phyloP scores from a whole-genome alignment of 2,888 invertebrate genomes.

The Drosophila conformis region DNA sequence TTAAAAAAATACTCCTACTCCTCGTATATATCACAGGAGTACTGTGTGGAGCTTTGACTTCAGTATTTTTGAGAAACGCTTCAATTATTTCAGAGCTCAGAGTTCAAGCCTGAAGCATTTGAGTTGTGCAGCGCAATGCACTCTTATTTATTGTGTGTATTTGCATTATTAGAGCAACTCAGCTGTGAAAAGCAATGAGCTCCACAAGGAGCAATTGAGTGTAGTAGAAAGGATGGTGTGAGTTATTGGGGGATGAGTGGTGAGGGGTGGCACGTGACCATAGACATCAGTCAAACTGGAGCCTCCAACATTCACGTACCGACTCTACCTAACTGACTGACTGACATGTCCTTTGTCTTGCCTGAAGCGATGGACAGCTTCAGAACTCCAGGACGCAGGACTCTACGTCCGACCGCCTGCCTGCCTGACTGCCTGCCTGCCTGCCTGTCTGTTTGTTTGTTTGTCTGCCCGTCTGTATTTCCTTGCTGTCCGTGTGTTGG shows the following conservation, averaged over 20 bases:
- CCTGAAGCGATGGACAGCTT: not conserved
- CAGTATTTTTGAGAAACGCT: conserved; percentile 4
- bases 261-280: conserved; percentile 15
- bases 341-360: conserved; percentile 59
- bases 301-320: conserved; percentile 7
- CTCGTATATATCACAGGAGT: not conserved
- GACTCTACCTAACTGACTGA: conserved; percentile 16
- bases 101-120: conserved; percentile 24
- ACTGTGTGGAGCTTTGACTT: not conserved
- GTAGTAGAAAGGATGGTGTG: not conserved
- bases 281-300: conserved; percentile 47
- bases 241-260: not conserved
- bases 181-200: conserved; percentile 60
- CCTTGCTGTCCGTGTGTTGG: conserved; percentile 10
- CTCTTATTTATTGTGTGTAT: conserved; percentile 76
- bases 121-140: conserved; percentile 33
- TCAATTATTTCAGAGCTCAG: conserved; percentile 32
- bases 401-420: not conserved
- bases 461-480: not conserved
- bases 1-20: too few species aligned
- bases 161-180: conserved; percentile 70
- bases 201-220: not conserved
- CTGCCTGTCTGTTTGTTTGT: not conserved
- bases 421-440: too few species aligned
- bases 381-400: conserved; percentile 2